These are phyloP conservation scores for Acyrthosiphon pisum DNA, from an alignment of 1,140 invertebrate species.

Conservation along the genomic window DNA sequence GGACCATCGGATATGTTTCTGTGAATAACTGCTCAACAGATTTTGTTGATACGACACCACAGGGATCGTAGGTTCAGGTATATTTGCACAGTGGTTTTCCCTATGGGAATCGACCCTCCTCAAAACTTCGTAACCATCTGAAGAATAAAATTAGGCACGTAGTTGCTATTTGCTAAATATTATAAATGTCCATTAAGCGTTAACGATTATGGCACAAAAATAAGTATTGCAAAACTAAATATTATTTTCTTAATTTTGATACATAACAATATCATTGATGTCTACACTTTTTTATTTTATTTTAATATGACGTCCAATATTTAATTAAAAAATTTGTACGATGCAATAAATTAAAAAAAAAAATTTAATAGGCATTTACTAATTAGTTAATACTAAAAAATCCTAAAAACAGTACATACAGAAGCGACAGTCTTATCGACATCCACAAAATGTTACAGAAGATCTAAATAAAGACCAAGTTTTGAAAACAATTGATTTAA, in stretches of 20 bases:
- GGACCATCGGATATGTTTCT: constrained; percentile 20
- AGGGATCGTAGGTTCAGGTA: constrained; percentile 40
- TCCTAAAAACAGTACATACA: too few species aligned
- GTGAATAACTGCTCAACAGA: constrained; percentile 52
- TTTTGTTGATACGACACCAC: constrained; percentile 52
- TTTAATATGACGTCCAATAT: background rate
- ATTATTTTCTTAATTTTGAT: background rate
- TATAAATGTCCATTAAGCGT: constrained; percentile 12
- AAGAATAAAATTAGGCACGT: constrained; percentile 44
- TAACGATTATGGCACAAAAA: background rate
- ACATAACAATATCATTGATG: background rate
- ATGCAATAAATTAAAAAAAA: background rate
- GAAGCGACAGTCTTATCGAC: too few species aligned
- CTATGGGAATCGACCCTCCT: constrained; percentile 25
- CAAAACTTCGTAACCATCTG: constrained; percentile 34
- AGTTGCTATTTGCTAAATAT: constrained; percentile 3
- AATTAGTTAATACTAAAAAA: too few species aligned
- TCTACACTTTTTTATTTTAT: background rate
- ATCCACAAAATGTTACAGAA: too few species aligned
- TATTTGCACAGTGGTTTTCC: constrained; percentile 13
- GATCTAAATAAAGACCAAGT: too few species aligned
- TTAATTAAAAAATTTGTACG: background rate
- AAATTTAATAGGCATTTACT: background rate
- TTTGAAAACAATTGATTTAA: too few species aligned
- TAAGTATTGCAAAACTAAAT: background rate